Evolutionary conservation across 2,888 invertebrate genomes (phyloP), one percentile per base, ranked within the genome.

Genomic region (Aleiodes testaceus): DNA sequence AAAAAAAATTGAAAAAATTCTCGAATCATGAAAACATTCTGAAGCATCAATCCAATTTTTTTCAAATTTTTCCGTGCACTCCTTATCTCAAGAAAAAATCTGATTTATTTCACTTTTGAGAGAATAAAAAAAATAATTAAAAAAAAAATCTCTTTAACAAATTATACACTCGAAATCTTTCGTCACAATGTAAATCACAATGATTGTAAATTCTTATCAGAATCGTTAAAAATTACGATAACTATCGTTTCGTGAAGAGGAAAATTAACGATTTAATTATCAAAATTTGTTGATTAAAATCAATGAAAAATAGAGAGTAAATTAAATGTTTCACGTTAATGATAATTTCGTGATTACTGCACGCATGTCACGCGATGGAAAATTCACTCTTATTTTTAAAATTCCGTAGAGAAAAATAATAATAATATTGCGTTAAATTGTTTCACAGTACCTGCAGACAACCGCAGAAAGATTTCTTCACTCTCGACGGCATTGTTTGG

Each of bases 361-460:
- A 45, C n/a, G 26, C 45, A 59, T 9, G 12, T 49, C 70, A 44
- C 64, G 45, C 66, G 59, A 71, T 59, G 42, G 20, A 26, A 44
- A 18, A 45, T 16, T 45, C 42, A 45, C 71, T 66, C 18, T 63
- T 30, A 36, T 52, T 72, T 64, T 68, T 49, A 49, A 59, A 42
- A 16, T 11, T 2, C 26, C 3, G 4, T 26, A 26, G 3, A 5
- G 5, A 26, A 26, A 36, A 42, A 12, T 22, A 44, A 45, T 44
- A 67, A 26, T 36, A 65, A 47, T 53, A n/a, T 52, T 30, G 22
- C 42, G 7, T 11, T 36, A 26, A 22, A 9, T 22, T 22, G 16
- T 50, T 20, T 14, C 50, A 63, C 84, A 89, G 89, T 86, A 95
- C 95, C 91, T 95, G 94, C 77, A 95, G 89, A 85, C 95, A 95